Conservation (phyloP, 2,797 vertebrate species). For the Phrynocephalus forsythii region DNA sequence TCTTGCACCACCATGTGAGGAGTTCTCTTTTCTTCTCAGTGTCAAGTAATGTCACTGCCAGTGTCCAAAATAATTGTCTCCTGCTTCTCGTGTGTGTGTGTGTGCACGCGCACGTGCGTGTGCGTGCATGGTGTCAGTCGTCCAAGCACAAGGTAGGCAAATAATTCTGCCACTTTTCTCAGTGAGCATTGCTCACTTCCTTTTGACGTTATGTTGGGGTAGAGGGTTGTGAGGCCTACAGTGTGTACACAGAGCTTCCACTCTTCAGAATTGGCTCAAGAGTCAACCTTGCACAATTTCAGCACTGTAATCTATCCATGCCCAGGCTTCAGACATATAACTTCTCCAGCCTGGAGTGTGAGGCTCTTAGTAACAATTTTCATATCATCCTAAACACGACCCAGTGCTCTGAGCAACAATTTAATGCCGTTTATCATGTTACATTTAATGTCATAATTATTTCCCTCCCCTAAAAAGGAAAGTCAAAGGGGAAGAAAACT, state of each 20-base stretch:
- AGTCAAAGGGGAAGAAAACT: constrained; percentile 44
- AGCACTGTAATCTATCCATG: background rate
- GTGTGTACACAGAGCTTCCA: constrained; percentile 47
- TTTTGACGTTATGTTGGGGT: constrained; percentile 7
- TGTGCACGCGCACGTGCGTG: no score
- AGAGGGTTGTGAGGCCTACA: constrained; percentile 38
- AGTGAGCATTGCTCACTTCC: constrained; percentile 26
- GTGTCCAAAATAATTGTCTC: no score
- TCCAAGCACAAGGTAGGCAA: no score
- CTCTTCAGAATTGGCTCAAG: constrained; percentile 44
- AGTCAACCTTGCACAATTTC: background rate
- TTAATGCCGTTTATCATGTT: constrained; percentile 66
- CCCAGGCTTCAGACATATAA: constrained; percentile 56
- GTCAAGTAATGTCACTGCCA: no score
- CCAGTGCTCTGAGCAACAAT: constrained; percentile 51
- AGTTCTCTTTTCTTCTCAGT: no score
- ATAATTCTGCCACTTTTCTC: constrained; percentile 5
- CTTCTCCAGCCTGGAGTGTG: constrained; percentile 29
- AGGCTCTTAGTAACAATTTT: constrained; percentile 64
- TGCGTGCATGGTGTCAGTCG: no score
- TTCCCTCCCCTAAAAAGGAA: constrained; percentile 51
- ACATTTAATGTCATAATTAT: constrained; percentile 62
- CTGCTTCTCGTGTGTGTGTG: no score
- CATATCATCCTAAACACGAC: constrained; percentile 48
- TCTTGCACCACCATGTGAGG: no score